Evolutionary conservation across 2,797 vertebrate genomes (phyloP).

Genomic region (Pristis pectinata): DNA sequence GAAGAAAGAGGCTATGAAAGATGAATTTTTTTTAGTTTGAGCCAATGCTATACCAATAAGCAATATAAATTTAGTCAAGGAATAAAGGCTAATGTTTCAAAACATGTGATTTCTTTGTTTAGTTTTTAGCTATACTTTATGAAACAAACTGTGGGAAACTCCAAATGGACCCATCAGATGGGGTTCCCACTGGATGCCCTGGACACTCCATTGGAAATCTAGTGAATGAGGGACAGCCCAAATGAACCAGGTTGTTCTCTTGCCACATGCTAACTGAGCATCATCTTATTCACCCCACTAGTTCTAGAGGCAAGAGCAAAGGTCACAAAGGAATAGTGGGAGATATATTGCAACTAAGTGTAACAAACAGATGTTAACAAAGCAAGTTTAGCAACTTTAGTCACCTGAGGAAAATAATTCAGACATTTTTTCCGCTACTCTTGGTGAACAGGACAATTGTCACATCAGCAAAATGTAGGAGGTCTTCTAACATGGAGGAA

Average conservation of each 20-base stretch:
- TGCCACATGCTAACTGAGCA: not conserved
- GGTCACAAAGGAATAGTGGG: not conserved
- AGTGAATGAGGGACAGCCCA: not conserved
- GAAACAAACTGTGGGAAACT: not conserved
- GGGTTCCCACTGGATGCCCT: not conserved
- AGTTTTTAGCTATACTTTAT: too few species aligned
- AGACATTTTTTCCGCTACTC: not conserved
- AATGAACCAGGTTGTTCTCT: not conserved
- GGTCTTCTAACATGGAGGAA: not conserved
- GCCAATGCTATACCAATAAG: too few species aligned
- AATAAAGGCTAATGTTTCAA: too few species aligned
- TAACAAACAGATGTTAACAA: not conserved
- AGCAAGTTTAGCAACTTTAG: not conserved
- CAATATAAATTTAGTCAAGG: too few species aligned
- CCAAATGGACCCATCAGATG: not conserved
- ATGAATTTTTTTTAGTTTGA: too few species aligned
- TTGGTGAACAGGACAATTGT: not conserved
- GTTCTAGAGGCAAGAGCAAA: not conserved
- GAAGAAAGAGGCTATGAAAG: too few species aligned
- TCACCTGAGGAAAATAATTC: not conserved
- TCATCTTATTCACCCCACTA: not conserved
- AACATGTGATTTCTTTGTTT: too few species aligned
- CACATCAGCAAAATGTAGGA: not conserved
- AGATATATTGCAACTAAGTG: not conserved
- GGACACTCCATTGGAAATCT: not conserved